Evolutionary conservation across 1,140 invertebrate species (phyloP).

Genomic region (Orius insidiosus): DNA sequence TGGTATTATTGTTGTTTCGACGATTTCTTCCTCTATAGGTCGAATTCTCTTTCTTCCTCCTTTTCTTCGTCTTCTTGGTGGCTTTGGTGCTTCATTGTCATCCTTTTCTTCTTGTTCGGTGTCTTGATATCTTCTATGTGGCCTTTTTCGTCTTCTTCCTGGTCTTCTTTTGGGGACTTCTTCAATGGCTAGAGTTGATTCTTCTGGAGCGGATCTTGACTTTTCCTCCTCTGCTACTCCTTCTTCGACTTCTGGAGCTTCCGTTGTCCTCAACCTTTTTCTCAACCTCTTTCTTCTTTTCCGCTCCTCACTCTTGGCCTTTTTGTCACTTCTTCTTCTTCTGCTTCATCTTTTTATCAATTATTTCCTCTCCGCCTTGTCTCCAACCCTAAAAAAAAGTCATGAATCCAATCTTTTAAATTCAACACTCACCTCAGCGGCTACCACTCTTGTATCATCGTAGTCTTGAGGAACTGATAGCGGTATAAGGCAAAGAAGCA

Average conservation of each 20-base stretch:
- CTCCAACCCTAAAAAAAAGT: conserved; percentile 1
- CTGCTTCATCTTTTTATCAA: conserved; percentile 1
- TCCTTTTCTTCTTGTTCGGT: conserved; percentile 11
- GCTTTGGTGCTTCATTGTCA: conserved; percentile 11
- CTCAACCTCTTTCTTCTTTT: conserved; percentile 17
- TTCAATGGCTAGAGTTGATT: conserved; percentile 20
- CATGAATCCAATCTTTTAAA: no score
- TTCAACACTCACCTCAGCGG: no score
- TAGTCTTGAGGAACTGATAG: no score
- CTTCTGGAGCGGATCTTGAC: conserved; percentile 19
- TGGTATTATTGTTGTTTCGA: conserved; percentile 10
- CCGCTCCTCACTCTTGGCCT: conserved; percentile 11
- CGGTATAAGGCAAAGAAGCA: no score
- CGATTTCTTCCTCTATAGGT: background rate
- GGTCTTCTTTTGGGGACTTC: conserved; percentile 24
- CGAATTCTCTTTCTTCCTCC: conserved; percentile 13
- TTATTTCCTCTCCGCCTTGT: background rate
- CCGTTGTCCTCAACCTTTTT: conserved; percentile 18
- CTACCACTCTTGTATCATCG: no score
- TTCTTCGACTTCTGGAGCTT: conserved; percentile 1
- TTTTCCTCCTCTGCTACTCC: conserved; percentile 13
- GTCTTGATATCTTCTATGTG: conserved; percentile 12
- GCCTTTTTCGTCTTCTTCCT: conserved; percentile 26
- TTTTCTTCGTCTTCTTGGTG: conserved; percentile 17
- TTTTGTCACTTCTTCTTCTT: conserved; percentile 11